Conservation (phyloP, 2,888 invertebrate genomes). For the Endotricha flammealis region DNA sequence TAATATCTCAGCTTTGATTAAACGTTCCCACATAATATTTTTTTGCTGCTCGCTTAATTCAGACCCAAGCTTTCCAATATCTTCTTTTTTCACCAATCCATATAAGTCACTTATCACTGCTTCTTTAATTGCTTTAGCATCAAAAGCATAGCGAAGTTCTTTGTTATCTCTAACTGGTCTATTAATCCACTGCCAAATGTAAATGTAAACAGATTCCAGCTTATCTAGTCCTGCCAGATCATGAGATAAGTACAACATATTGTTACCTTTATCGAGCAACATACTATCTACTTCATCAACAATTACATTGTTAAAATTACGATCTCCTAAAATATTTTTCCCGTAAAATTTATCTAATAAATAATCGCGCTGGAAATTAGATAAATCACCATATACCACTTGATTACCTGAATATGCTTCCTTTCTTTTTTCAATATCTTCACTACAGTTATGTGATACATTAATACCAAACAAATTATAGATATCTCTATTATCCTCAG, state of each 20-base stretch:
- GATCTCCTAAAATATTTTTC: constrained; percentile 30
- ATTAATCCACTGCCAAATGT: constrained; percentile 31
- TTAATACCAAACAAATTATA: constrained; percentile 3
- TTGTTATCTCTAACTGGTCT: constrained; percentile 8
- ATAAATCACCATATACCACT: constrained; percentile 4
- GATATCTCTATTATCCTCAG: constrained; percentile 2
- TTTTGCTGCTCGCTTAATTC: constrained; percentile 18
- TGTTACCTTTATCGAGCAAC: constrained; percentile 49
- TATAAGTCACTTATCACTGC: constrained; percentile 21
- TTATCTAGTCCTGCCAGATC: constrained; percentile 40
- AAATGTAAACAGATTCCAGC: constrained; percentile 37
- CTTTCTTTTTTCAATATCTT: constrained; percentile 5
- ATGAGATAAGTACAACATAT: constrained; percentile 44
- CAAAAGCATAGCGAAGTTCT: constrained; percentile 15
- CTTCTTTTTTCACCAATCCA: constrained; percentile 19
- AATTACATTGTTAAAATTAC: constrained; percentile 32
- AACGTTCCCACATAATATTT: constrained; percentile 17
- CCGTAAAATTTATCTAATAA: constrained; percentile 34
- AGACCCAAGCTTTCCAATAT: constrained; percentile 16
- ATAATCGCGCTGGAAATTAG: constrained; percentile 4
- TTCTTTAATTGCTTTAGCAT: constrained; percentile 18
- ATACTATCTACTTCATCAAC: constrained; percentile 58
- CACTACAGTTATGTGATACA: constrained; percentile 4
- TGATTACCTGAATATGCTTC: constrained; percentile 5
- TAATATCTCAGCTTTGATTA: constrained; percentile 13